These are phyloP conservation scores for Myrmecobius fasciatus DNA, from an alignment of 2,113 vertebrate genomes.

Conservation along the genomic window DNA sequence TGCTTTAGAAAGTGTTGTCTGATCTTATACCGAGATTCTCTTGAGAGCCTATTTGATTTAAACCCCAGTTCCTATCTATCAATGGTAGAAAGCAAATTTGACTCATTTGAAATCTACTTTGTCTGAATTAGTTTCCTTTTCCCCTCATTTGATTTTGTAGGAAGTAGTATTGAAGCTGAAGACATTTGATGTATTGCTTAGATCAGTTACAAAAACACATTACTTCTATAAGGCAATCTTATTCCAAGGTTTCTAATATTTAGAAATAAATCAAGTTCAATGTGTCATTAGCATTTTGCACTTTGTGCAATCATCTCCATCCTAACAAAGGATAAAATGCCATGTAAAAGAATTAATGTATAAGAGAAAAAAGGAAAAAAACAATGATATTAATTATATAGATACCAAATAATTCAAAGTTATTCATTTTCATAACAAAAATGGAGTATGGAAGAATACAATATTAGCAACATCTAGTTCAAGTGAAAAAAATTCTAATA, in stretches of 20 bases:
- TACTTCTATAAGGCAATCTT: not conserved
- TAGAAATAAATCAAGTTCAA: slow-evolving; percentile 56
- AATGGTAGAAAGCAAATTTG: not conserved
- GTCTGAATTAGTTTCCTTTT: not conserved
- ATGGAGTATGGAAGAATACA: slow-evolving; percentile 38
- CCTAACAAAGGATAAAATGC: slow-evolving; percentile 54
- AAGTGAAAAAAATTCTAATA: slow-evolving; percentile 11
- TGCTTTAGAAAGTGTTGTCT: not conserved
- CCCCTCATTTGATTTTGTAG: not conserved
- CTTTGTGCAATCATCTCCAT: slow-evolving; percentile 3
- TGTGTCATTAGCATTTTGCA: slow-evolving; percentile 50
- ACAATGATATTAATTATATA: slow-evolving; percentile 61
- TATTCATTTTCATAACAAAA: slow-evolving; percentile 62
- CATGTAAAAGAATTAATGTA: slow-evolving; percentile 42
- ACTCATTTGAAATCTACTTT: not conserved
- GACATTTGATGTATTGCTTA: not conserved
- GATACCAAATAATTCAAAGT: slow-evolving; percentile 46
- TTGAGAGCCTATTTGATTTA: not conserved
- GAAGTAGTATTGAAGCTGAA: slow-evolving; percentile 10
- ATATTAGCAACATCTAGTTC: slow-evolving; percentile 32
- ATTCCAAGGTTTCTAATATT: slow-evolving; percentile 12
- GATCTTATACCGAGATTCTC: not conserved
- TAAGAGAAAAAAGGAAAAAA: slow-evolving; percentile 48
- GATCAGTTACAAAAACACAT: not conserved
- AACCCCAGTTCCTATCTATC: not conserved